Evolutionary conservation across 2,113 vertebrate genomes (phyloP).

Genomic region (Eupsittula cactorum): DNA sequence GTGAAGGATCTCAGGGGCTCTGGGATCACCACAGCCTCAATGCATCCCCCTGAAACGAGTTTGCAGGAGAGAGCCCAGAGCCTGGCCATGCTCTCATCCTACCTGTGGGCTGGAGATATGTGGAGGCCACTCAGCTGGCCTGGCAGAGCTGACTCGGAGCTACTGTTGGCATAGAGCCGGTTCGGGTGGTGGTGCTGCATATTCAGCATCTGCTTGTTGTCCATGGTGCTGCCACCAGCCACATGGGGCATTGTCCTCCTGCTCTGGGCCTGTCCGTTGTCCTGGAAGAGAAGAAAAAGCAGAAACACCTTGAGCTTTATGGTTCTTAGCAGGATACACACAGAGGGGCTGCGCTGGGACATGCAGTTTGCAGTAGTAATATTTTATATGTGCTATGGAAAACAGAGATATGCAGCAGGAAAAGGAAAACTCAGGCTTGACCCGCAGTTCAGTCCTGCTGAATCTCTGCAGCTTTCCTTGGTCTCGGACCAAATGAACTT

Average conservation of each 20-base stretch:
- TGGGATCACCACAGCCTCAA: background rate
- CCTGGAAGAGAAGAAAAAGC: slow-evolving; percentile 72
- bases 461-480: background rate
- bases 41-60: rapidly evolving
- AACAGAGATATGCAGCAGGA: background rate
- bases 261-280: slow-evolving; percentile 79
- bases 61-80: background rate
- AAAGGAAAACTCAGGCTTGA: background rate
- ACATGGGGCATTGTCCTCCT: slow-evolving; percentile 71
- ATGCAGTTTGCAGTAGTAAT: background rate
- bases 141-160: slow-evolving; percentile 77
- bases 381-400: background rate
- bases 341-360: background rate
- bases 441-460: background rate
- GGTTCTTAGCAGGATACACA: rapidly evolving
- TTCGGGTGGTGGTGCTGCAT: slow-evolving; percentile 82
- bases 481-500: background rate
- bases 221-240: slow-evolving; percentile 70
- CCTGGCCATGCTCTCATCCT: background rate
- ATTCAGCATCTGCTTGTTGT: slow-evolving; percentile 75
- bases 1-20: background rate
- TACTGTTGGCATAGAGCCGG: slow-evolving; percentile 74
- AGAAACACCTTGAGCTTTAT: background rate
- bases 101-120: slow-evolving; percentile 85
- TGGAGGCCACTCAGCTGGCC: slow-evolving; percentile 86